A percentile compares a stretch with the other conserved stretches of the same genome.
phyloP scores from a whole-genome alignment of 1,140 invertebrate genomes.

The Lerema accius region DNA sequence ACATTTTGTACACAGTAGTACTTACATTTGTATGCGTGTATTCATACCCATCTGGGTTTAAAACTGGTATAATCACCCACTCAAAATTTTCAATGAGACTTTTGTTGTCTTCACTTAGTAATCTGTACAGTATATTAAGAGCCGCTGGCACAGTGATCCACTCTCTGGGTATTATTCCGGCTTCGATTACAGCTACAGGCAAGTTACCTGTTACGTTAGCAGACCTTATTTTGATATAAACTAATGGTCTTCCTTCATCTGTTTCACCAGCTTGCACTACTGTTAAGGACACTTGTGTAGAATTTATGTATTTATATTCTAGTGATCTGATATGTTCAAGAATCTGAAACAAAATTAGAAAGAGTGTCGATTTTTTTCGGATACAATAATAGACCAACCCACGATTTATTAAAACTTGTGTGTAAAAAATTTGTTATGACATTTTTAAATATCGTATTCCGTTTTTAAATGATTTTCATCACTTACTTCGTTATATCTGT shows the following conservation, averaged over 20 bases:
- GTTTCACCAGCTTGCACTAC: slow-evolving; percentile 55
- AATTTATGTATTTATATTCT: slow-evolving; percentile 41
- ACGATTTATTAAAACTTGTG: too few relatives aligned
- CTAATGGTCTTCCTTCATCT: slow-evolving; percentile 53
- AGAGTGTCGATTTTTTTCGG: too few relatives aligned
- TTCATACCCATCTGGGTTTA: slow-evolving; percentile 92
- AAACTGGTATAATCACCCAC: slow-evolving; percentile 88
- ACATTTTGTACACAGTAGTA: slow-evolving; percentile 16
- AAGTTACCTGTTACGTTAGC: slow-evolving; percentile 33
- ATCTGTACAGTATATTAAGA: slow-evolving; percentile 80
- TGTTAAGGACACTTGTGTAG: slow-evolving; percentile 39
- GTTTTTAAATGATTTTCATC: too few relatives aligned
- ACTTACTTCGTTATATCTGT: too few relatives aligned
- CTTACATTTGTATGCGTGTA: slow-evolving; percentile 86
- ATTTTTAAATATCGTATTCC: too few relatives aligned
- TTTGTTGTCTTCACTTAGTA: slow-evolving; percentile 54
- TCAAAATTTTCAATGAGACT: slow-evolving; percentile 83
- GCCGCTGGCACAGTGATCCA: slow-evolving; percentile 84
- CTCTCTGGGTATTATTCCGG: slow-evolving; percentile 85
- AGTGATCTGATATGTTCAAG: slow-evolving; percentile 48
- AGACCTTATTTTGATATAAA: slow-evolving; percentile 53
- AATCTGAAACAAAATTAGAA: slow-evolving; percentile 61
- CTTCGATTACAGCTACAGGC: slow-evolving; percentile 72
- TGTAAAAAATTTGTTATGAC: too few relatives aligned
- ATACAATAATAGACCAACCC: too few relatives aligned